Evolutionary conservation across 2,888 invertebrate genomes (phyloP).

Genomic region (Abrostola triplasia): DNA sequence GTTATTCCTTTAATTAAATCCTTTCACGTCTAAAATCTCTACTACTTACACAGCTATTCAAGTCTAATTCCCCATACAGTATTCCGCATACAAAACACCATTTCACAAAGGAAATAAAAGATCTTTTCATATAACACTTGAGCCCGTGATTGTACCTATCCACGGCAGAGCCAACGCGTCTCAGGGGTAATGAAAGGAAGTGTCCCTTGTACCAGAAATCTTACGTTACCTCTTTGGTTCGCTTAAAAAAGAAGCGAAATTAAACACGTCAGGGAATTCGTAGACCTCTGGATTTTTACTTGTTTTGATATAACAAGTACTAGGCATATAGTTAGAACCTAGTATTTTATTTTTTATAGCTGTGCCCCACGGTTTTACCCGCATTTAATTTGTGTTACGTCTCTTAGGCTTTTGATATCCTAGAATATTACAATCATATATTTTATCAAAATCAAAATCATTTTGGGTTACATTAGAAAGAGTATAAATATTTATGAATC

Average conservation of each 20-base stretch:
- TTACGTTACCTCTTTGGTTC: constrained; percentile 68
- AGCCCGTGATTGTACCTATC: constrained; percentile 66
- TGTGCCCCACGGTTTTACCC: too few relatives aligned
- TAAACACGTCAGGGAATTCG: constrained; percentile 68
- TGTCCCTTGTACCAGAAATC: constrained; percentile 67
- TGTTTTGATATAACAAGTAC: too few relatives aligned
- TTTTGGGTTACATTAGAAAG: too few relatives aligned
- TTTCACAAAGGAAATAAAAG: constrained; percentile 52
- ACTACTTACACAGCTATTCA: constrained; percentile 39
- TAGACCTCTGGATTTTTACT: not conserved
- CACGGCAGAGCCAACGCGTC: constrained; percentile 64
- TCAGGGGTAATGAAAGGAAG: constrained; percentile 75
- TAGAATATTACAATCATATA: too few relatives aligned
- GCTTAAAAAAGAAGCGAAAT: constrained; percentile 58
- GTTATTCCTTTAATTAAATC: constrained; percentile 31
- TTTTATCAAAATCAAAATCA: too few relatives aligned
- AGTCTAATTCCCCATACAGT: constrained; percentile 45
- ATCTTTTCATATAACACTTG: constrained; percentile 63
- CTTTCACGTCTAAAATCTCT: constrained; percentile 16
- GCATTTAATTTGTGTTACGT: too few relatives aligned
- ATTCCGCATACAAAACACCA: constrained; percentile 51
- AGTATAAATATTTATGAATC: too few relatives aligned
- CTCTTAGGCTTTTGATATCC: too few relatives aligned
- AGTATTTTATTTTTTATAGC: too few relatives aligned
- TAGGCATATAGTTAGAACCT: too few relatives aligned